phyloP scores from a whole-genome alignment of 2,888 invertebrate genomes.

The Phorcus lineatus region DNA sequence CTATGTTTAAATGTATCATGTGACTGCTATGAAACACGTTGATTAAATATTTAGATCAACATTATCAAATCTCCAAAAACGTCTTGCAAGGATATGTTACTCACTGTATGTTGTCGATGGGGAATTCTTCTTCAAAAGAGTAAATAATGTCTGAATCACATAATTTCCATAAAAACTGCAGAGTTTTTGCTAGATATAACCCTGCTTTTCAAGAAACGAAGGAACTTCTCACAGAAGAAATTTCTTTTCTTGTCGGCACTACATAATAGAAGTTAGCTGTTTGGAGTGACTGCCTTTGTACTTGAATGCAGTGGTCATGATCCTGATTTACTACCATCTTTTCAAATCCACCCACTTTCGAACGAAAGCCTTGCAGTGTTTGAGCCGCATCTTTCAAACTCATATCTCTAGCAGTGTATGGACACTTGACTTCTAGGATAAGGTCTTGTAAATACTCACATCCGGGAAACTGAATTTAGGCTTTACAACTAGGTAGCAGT shows the following conservation, averaged over 20 bases:
- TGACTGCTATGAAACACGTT: too few relatives aligned
- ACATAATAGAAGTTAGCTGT: slow-evolving; percentile 39
- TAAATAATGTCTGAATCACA: too few relatives aligned
- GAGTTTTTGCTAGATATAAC: slow-evolving; percentile 26
- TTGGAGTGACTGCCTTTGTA: slow-evolving; percentile 39
- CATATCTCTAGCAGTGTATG: slow-evolving; percentile 35
- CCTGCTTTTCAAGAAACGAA: slow-evolving; percentile 29
- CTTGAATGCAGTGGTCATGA: slow-evolving; percentile 35
- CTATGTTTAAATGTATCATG: too few relatives aligned
- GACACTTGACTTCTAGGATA: slow-evolving; percentile 41
- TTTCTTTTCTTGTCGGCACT: slow-evolving; percentile 34
- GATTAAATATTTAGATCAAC: too few relatives aligned
- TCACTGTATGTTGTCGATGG: too few relatives aligned
- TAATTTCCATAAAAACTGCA: slow-evolving; percentile 27
- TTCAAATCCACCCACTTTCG: background rate
- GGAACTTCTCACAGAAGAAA: slow-evolving; percentile 27
- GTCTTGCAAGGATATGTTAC: too few relatives aligned
- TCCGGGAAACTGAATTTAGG: slow-evolving; percentile 34
- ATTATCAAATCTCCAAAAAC: too few relatives aligned
- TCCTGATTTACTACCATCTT: slow-evolving; percentile 3
- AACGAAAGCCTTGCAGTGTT: slow-evolving; percentile 21
- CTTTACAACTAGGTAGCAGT: slow-evolving; percentile 38
- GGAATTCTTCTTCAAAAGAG: too few relatives aligned
- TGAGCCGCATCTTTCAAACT: slow-evolving; percentile 29
- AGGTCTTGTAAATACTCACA: slow-evolving; percentile 35